Percentiles rank a stretch among this genome's conserved stretches.
phyloP scores from a whole-genome alignment of 1,140 invertebrate species.

The Trichogramma pretiosum region DNA sequence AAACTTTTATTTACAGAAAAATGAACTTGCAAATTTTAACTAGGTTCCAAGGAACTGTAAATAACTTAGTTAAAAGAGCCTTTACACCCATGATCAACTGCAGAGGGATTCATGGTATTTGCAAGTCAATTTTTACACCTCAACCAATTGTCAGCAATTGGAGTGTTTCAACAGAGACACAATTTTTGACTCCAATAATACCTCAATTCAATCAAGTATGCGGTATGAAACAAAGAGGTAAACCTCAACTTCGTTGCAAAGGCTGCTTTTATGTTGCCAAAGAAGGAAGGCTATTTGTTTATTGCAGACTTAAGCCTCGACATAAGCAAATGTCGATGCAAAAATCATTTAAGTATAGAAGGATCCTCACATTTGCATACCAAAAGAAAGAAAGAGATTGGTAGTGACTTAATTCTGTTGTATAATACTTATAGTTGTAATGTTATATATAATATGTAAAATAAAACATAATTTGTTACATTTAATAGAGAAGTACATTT shows the following conservation, averaged over 20 bases:
- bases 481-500: no score
- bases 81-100: not conserved
- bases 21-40: constrained; percentile 8
- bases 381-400: constrained; percentile 14
- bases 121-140: not conserved
- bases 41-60: constrained; percentile 1
- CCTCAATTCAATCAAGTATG: constrained; percentile 25
- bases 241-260: constrained; percentile 58
- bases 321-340: constrained; percentile 59
- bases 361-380: constrained; percentile 13
- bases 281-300: constrained; percentile 60
- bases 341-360: constrained; percentile 8
- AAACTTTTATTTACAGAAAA: constrained; percentile 5
- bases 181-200: constrained; percentile 10
- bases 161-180: not conserved
- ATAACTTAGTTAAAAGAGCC: not conserved
- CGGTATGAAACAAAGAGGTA: constrained; percentile 54
- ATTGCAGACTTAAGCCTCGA: constrained; percentile 63
- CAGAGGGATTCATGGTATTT: constrained; percentile 9
- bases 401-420: not conserved
- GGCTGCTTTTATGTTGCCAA: constrained; percentile 64
- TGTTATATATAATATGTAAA: not conserved
- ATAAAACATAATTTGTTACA: no score
- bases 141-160: not conserved
- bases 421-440: not conserved